These are phyloP conservation scores for Caenorhabditis sp. DNA, from an alignment of 2,888 invertebrate species.

Conservation along the genomic window DNA sequence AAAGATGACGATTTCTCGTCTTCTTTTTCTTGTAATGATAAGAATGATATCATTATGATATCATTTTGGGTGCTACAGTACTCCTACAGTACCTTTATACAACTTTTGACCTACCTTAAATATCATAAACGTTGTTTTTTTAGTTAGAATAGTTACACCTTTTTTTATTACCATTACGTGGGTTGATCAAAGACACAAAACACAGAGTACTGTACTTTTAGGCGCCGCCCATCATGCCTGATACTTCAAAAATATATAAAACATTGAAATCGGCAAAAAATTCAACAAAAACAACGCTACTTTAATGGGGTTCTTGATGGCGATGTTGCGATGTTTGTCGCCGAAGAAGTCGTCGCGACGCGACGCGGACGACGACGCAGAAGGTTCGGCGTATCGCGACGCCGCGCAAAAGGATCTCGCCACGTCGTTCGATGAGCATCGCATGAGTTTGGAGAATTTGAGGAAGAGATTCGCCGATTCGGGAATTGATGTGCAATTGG, in stretches of 20 bases:
- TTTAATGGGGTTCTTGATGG: not conserved
- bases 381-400: not conserved
- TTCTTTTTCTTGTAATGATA: no score
- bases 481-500: constrained; percentile 42
- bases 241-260: not conserved
- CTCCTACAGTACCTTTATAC: no score
- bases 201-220: not conserved
- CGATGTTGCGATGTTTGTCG: not conserved
- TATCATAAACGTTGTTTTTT: no score
- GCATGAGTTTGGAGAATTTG: constrained; percentile 51
- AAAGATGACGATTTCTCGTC: no score
- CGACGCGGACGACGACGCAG: not conserved
- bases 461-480: constrained; percentile 51
- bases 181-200: not conserved
- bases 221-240: not conserved
- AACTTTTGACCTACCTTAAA: no score
- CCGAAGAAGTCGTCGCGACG: not conserved
- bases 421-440: constrained; percentile 57
- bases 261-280: no score
- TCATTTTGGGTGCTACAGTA: no score
- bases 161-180: not conserved
- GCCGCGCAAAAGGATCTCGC: constrained; percentile 3
- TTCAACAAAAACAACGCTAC: not conserved
- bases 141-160: not conserved
- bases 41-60: no score